These are phyloP conservation scores for Bagarius yarrelli DNA, from an alignment of 2,113 vertebrate species.

Conservation along the genomic window DNA sequence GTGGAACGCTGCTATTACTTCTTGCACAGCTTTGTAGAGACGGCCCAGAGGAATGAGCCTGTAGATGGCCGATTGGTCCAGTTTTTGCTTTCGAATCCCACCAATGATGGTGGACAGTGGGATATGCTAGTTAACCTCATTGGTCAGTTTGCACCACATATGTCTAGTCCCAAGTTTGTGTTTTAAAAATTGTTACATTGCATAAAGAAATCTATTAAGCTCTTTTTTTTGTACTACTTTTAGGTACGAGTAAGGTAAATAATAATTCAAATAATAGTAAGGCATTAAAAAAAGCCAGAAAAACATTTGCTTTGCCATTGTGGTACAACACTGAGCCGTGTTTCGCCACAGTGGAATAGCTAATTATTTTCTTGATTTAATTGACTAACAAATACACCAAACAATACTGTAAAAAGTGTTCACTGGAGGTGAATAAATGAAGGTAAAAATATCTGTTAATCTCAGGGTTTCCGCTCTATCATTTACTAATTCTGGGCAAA, in stretches of 20 bases:
- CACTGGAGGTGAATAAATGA: not conserved
- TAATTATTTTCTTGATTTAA: not conserved
- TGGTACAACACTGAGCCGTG: not conserved
- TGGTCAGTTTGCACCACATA: conserved; percentile 71
- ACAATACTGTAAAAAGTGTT: not conserved
- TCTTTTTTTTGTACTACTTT: too few relatives aligned
- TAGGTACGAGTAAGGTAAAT: too few relatives aligned
- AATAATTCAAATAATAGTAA: too few relatives aligned
- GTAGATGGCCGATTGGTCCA: conserved; percentile 90
- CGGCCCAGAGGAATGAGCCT: conserved; percentile 86
- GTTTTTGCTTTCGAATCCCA: conserved; percentile 89
- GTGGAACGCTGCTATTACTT: conserved; percentile 94
- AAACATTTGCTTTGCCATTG: too few relatives aligned
- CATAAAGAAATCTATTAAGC: too few relatives aligned
- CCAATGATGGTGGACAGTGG: conserved; percentile 96
- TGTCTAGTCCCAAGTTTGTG: not conserved
- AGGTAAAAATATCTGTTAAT: not conserved
- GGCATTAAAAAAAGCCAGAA: too few relatives aligned
- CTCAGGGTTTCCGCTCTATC: not conserved
- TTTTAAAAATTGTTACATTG: not conserved
- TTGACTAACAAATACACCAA: not conserved
- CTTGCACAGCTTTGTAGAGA: conserved; percentile 88
- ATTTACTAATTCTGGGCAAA: not conserved
- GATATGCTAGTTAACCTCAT: conserved; percentile 98
- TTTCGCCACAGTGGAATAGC: not conserved